phyloP scores from a whole-genome alignment of 2,797 vertebrate genomes.

The Peromyscus attwateri region DNA sequence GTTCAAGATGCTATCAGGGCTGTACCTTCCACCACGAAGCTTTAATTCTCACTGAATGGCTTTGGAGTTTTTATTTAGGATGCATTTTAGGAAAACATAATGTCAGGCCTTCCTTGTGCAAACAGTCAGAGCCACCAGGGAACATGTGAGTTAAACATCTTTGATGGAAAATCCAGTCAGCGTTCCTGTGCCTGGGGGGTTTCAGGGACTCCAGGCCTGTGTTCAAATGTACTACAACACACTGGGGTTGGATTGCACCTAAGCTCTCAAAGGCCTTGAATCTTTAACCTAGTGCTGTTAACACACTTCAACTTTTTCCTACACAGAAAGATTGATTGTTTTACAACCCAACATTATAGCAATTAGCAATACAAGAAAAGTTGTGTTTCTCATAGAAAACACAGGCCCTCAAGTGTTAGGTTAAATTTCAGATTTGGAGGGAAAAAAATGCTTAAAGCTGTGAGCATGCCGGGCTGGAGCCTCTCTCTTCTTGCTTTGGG shows the following conservation, averaged over 20 bases:
- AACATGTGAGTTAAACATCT: neutral
- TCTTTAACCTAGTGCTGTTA: conserved; percentile 22
- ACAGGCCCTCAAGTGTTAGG: neutral
- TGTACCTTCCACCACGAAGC: neutral
- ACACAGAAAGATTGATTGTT: neutral
- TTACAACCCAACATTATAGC: neutral
- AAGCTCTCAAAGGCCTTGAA: conserved; percentile 50
- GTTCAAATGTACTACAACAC: conserved; percentile 61
- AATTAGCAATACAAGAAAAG: conserved; percentile 26
- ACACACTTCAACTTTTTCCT: conserved; percentile 56
- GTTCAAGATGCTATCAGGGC: neutral
- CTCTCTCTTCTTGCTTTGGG: neutral
- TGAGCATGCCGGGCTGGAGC: neutral
- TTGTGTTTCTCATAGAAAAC: conserved; percentile 60
- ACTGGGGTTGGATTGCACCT: conserved; percentile 1
- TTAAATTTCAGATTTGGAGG: neutral
- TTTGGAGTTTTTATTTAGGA: conserved; percentile 66
- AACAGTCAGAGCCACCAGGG: neutral
- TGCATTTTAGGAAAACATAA: conserved; percentile 50
- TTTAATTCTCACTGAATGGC: neutral
- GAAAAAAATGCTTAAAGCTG: neutral
- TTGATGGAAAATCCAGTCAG: neutral
- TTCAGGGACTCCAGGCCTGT: neutral
- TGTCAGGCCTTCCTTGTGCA: neutral
- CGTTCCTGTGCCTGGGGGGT: neutral